Evolutionary conservation across 2,113 vertebrate genomes (phyloP).

Genomic region (Cyanoderma ruficeps): DNA sequence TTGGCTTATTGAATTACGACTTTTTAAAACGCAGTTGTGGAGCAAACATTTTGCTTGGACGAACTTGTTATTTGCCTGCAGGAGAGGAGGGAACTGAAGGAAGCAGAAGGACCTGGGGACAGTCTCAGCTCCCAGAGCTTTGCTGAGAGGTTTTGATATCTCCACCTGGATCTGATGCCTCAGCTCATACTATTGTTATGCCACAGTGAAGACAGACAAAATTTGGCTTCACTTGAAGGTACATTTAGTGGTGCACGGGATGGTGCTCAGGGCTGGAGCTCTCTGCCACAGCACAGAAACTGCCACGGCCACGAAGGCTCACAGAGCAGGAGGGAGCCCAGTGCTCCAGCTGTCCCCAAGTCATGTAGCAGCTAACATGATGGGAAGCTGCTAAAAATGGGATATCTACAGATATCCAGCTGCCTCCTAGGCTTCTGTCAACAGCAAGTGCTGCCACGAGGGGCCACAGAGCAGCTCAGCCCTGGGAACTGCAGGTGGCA

Average conservation of each 20-base stretch:
- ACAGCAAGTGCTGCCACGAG: not conserved
- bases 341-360: not conserved
- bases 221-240: not conserved
- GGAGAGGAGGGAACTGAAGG: not conserved
- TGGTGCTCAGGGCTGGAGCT: not conserved
- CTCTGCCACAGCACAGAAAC: not conserved
- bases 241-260: not conserved
- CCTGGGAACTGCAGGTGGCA: not conserved
- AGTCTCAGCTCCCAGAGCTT: not conserved
- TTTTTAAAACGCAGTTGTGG: constrained; percentile 13
- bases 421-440: not conserved
- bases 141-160: not conserved
- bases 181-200: not conserved
- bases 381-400: not conserved
- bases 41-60: constrained; percentile 49
- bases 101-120: not conserved
- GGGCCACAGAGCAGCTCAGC: not conserved
- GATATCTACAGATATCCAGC: not conserved
- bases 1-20: constrained; percentile 44
- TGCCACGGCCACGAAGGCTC: rapidly evolving
- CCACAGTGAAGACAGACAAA: not conserved
- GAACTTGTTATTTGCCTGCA: not conserved
- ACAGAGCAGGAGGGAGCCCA: not conserved
- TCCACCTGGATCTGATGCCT: not conserved
- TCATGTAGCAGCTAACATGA: rapidly evolving